Evolutionary conservation across 1,140 invertebrate genomes (phyloP), one percentile per base, ranked within the genome.

Genomic region (Magallana angulata): DNA sequence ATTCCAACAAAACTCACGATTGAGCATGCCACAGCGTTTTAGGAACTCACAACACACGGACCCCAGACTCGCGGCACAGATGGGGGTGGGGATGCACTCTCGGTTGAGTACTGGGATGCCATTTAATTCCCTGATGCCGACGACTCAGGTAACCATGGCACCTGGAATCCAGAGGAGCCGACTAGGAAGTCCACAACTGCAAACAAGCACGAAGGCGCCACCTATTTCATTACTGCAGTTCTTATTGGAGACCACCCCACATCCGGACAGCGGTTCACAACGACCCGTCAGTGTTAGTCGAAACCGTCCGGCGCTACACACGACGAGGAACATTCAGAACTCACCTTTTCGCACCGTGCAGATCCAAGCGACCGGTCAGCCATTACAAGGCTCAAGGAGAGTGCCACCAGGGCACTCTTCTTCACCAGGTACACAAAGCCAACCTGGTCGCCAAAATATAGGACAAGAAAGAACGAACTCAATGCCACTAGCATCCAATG

Each of bases 111-210:
- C 18, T 30, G 36, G 11, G 68, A 76, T 30, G 8, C 68, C 8
- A 8, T 18, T 8, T 1, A 30, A 76, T 76, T 36, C 5, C 12
- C 8, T 76, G 18, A 30, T 76, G 18, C 68, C 68, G 0, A 30
- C 30, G 11, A 76, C 68, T 76, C 68, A 36, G 36, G 68, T 30
- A 12, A 76, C 68, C 12, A 76, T 76, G 68, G 68, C 68, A 7
- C 68, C 68, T 9, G 68, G 68, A 76, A 76, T 76, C 36, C 68
- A 76, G 68, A 76, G 68, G 36, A 76, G 68, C 24, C 24, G 68
- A 30, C 14, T 76, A 30, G 68, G 68, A 30, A 76, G 68, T 12
- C 68, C 68, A 30, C 24, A 76, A 14, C 68, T 24, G 5, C 24
- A 48, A 3, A 76, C 24, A 30, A 24, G 36, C 36, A n/a, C 30